These are phyloP conservation scores for Pipistrellus pygmaeus DNA, from an alignment of 2,797 vertebrate genomes.

Conservation along the genomic window DNA sequence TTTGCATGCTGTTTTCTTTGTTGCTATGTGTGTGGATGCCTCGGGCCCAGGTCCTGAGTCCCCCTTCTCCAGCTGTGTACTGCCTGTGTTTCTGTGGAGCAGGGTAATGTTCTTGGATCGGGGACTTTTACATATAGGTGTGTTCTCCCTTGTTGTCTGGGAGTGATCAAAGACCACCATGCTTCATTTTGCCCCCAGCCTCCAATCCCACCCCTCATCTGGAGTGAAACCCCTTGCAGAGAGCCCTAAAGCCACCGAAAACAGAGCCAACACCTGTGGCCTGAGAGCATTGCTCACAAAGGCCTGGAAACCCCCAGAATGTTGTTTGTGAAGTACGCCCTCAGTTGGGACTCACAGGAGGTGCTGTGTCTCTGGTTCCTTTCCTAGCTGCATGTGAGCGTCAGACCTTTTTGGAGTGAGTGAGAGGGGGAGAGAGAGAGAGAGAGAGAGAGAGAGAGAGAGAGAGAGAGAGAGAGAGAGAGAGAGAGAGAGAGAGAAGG, in stretches of 20 bases:
- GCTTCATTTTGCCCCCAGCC: constrained; percentile 83
- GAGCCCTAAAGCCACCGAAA: constrained; percentile 80
- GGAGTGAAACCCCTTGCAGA: constrained; percentile 81
- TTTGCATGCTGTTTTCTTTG: constrained; percentile 82
- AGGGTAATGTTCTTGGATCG: constrained; percentile 85
- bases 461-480: neutral
- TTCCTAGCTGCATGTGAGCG: neutral
- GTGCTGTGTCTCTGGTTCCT: constrained; percentile 8
- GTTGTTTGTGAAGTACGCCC: constrained; percentile 57
- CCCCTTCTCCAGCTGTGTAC: constrained; percentile 66
- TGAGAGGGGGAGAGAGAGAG: neutral
- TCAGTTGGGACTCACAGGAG: neutral
- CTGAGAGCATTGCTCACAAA: constrained; percentile 67
- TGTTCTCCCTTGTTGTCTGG: constrained; percentile 78
- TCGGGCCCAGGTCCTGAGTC: constrained; percentile 76
- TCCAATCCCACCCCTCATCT: constrained; percentile 48
- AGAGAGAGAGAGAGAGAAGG: neutral
- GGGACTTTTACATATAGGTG: constrained; percentile 83
- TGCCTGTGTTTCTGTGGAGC: constrained; percentile 79
- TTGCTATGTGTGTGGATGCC: constrained; percentile 67
- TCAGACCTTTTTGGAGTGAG: neutral
- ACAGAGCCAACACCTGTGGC: constrained; percentile 76
- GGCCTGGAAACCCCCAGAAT: constrained; percentile 65
- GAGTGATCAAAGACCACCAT: constrained; percentile 83
- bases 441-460: neutral